Base-by-base conservation (phyloP, 2,113 vertebrate species). In the Clarias gariepinus region DNA sequence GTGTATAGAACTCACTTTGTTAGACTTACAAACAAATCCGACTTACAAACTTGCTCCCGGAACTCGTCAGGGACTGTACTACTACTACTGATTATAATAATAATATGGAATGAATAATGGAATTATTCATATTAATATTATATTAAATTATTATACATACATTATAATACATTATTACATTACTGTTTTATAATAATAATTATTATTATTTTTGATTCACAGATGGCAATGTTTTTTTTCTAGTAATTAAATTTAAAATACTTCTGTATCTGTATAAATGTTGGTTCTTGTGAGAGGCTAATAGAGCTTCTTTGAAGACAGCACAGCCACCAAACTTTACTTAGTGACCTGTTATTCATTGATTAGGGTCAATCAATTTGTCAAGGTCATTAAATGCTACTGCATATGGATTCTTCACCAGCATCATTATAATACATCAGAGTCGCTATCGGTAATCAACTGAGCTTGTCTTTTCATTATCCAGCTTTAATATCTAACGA, bases 291-390 rank as follows among this genome's bases (percentile, higher is more conserved):
- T 82, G 74, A 86, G 69, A 82, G 57, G 25, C 66, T 47, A 58
- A 36, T 36, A 61, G 57, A 64, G 47, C 58, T 41, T 74, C 63
- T 63, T 58, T 81, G 13, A 78, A 64, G 25, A 28, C 19, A 79
- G n/a, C 64, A 60, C 9, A 85, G 79, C 18, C 25, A 30, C 36
- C 82, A 74, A 81, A 76, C 47, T 82, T 77, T 64, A 76, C 87
- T 79, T 28, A 60, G 53, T 79, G 77, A 79, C 28, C 55, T 80
- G 18, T 23, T 80, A 28, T 21, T 61, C 78, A 61, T 81, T 60
- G 57, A 81, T 61, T 81, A 81, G 78, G 57, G 78, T 81, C 57
- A 81, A 81, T 81, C 78, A 81, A 16, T 12, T 23, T 81, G 30
- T 61, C 19, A 61, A 81, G 78, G 78, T 61, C 41, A 61, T 81